Percentiles rank a stretch among this genome's conserved stretches.
Evolutionary conservation across 2,888 invertebrate genomes (phyloP).

Genomic region (Hypercompe scribonia): DNA sequence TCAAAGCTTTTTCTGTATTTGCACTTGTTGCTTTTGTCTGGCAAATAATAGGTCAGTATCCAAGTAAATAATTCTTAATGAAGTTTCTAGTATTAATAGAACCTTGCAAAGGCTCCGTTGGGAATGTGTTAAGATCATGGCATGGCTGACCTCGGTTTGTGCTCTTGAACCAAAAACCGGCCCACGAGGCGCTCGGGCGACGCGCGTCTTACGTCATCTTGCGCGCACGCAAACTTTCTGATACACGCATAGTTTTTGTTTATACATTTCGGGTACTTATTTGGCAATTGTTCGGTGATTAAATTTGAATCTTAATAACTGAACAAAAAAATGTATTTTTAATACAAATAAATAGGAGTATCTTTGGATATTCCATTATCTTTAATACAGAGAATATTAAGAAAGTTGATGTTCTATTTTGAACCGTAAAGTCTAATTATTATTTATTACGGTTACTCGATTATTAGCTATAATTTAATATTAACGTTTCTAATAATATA

Average conservation of each 20-base stretch:
- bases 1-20: not conserved
- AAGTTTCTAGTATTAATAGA: conserved; percentile 8
- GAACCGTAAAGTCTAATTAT: not conserved
- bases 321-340: not conserved
- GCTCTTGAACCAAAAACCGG: conserved; percentile 82
- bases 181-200: conserved; percentile 51
- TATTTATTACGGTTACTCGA: not conserved
- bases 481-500: not conserved
- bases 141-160: conserved; percentile 62
- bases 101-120: conserved; percentile 25
- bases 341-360: not conserved
- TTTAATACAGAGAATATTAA: not conserved
- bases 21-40: not conserved
- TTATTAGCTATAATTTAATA: not conserved
- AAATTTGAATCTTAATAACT: not conserved
- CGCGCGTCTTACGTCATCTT: conserved; percentile 62
- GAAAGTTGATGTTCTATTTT: not conserved
- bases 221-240: conserved; percentile 49
- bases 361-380: not conserved
- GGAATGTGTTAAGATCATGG: conserved; percentile 50
- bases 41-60: not conserved
- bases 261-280: conserved; percentile 35
- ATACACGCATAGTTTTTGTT: conserved; percentile 31
- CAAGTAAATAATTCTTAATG: not conserved
- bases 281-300: not conserved